Evolutionary conservation across 2,113 vertebrate genomes (phyloP), one percentile per base, ranked within the genome.

Genomic region (Aegithalos caudatus): DNA sequence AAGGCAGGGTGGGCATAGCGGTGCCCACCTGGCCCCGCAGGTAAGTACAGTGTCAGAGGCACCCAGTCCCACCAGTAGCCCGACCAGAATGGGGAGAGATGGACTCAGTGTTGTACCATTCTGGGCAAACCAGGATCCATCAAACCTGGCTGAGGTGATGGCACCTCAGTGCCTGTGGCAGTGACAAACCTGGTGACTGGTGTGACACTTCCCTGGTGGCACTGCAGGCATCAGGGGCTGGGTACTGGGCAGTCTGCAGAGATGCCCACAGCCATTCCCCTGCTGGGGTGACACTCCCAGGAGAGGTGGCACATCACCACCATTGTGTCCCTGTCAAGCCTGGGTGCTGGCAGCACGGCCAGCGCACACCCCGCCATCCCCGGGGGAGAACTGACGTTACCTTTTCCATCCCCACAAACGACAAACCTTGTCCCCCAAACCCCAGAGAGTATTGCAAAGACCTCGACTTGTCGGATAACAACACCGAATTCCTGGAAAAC

Each of bases 361-460:
- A 17, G 86, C 0, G 0, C 79, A 82, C 38, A 12, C 65, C 60
- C 60, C 3, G 0, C 70, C 0, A 0, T 58, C 89, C 91, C 35
- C 0, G 38, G 73, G 56, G 83, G 47, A 88, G 93, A 96, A 95
- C 81, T 97, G 96, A 96, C 88, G 85, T 83, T 95, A 57, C 86
- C 96, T 97, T 97, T 97, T 97, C 95, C 94, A 88, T 94, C 95
- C 96, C 91, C 31, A 14, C 53, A 3, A 96, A 97, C 86, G 1
- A 69, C 91, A 94, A 95, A 94, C 90, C 88, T 97, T 96, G 96
- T 96, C 95, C 94, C 96, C 57, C 53, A 95, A 89, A 97, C 97
- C 97, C 97, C 97, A 99, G 99, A 99, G 99, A 99, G 98, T 99
- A 99, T 98, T 99, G 99, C 98, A 99, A 99, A 98, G 99, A 99